Evolutionary conservation across 2,888 invertebrate species (phyloP).

Genomic region (Nysson spinosus): DNA sequence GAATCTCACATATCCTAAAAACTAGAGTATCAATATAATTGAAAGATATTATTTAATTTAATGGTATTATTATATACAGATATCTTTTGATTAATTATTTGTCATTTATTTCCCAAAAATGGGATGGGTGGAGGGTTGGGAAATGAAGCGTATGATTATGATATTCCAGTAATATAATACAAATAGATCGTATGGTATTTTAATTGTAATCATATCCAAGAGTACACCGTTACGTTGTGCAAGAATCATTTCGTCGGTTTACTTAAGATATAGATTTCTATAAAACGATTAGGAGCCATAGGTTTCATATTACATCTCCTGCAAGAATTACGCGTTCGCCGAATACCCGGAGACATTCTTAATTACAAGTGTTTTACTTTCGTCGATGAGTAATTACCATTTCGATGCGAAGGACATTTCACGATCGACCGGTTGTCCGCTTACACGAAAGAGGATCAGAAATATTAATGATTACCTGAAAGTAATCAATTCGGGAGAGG

Average conservation of each 20-base stretch:
- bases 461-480: constrained; percentile 21
- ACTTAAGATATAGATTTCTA: constrained; percentile 46
- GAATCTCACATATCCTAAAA: no score
- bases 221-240: constrained; percentile 43
- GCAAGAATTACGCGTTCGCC: constrained; percentile 31
- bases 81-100: no score
- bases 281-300: constrained; percentile 59
- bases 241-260: constrained; percentile 23
- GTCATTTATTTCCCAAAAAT: no score
- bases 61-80: no score
- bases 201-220: constrained; percentile 61
- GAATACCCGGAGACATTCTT: constrained; percentile 43
- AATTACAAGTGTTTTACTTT: constrained; percentile 65
- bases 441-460: constrained; percentile 38
- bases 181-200: constrained; percentile 45
- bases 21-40: no score
- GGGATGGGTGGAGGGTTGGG: no score
- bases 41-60: no score
- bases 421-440: constrained; percentile 38
- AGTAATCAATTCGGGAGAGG: neutral
- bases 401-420: constrained; percentile 45
- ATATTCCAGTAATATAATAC: constrained; percentile 4
- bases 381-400: constrained; percentile 67
- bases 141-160: no score
- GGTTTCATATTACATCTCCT: constrained; percentile 28